These are phyloP conservation scores for Acrobasis consociella DNA, from an alignment of 2,888 invertebrate genomes.

Conservation along the genomic window DNA sequence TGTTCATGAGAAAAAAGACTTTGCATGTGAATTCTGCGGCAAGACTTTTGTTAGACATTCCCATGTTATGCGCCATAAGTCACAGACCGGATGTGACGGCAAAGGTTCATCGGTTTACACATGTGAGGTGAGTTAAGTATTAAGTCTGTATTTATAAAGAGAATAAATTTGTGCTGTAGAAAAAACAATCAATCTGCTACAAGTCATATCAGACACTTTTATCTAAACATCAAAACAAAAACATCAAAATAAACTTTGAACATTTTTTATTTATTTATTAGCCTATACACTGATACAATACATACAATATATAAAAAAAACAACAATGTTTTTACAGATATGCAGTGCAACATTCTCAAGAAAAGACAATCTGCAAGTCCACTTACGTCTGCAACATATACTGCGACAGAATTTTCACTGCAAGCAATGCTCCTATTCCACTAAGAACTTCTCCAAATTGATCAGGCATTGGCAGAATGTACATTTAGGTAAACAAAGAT, in stretches of 20 bases:
- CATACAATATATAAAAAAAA: too few species aligned
- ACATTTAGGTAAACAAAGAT: constrained; percentile 54
- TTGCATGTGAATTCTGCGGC: constrained; percentile 86
- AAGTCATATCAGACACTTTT: too few species aligned
- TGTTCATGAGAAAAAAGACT: constrained; percentile 77
- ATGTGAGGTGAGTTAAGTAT: constrained; percentile 62
- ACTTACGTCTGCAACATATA: constrained; percentile 84
- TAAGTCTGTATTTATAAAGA: too few species aligned
- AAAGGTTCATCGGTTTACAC: constrained; percentile 43
- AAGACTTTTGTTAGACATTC: constrained; percentile 89
- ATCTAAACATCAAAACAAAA: too few species aligned
- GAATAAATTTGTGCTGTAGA: too few species aligned
- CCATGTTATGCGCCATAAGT: constrained; percentile 87
- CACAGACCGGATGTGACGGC: constrained; percentile 87
- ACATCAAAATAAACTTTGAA: too few species aligned
- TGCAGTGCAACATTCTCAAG: constrained; percentile 85
- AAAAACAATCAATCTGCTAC: too few species aligned
- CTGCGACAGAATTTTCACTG: constrained; percentile 49
- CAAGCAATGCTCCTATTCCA: constrained; percentile 58
- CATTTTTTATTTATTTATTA: too few species aligned
- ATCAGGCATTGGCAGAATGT: constrained; percentile 57
- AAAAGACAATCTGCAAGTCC: constrained; percentile 89
- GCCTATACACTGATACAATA: too few species aligned
- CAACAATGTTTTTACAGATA: constrained; percentile 82
- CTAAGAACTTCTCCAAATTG: constrained; percentile 64